Evolutionary conservation across 2,888 invertebrate genomes (phyloP).

Genomic region (Hetaerina titia): DNA sequence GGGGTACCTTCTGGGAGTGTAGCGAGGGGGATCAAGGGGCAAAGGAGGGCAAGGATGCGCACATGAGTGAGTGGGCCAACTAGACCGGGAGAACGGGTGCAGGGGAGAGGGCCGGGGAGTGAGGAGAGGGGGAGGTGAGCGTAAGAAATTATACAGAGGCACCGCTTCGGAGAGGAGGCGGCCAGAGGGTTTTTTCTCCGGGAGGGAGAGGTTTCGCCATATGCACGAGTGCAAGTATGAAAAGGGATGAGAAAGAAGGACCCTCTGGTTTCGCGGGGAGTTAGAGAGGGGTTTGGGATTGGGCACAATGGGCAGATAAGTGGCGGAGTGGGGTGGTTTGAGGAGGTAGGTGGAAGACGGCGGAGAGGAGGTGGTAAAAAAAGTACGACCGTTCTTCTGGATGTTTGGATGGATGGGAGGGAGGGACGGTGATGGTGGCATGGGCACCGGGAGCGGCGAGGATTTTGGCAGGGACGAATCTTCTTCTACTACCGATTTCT

Average conservation of each 20-base stretch:
- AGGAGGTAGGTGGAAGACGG: background rate
- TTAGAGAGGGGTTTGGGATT: background rate
- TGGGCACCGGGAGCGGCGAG: constrained; percentile 18
- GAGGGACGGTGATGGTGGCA: background rate
- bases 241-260: background rate
- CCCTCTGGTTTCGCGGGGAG: background rate
- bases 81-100: background rate
- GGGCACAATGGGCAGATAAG: constrained; percentile 32
- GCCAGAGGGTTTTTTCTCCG: background rate
- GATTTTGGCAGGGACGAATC: constrained; percentile 61
- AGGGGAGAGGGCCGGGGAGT: background rate
- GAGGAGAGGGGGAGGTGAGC: background rate
- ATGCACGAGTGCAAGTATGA: background rate
- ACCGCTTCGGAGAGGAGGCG: background rate
- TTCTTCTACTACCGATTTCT: constrained; percentile 41
- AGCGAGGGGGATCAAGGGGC: background rate
- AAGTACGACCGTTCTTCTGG: background rate
- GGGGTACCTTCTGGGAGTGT: background rate
- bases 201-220: constrained; percentile 25
- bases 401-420: constrained; percentile 22
- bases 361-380: background rate
- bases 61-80: constrained; percentile 52
- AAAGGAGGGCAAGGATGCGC: background rate
- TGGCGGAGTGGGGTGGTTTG: background rate
- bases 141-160: constrained; percentile 56